Evolutionary conservation across 2,888 invertebrate species (phyloP).

Genomic region (Apodemia zela): DNA sequence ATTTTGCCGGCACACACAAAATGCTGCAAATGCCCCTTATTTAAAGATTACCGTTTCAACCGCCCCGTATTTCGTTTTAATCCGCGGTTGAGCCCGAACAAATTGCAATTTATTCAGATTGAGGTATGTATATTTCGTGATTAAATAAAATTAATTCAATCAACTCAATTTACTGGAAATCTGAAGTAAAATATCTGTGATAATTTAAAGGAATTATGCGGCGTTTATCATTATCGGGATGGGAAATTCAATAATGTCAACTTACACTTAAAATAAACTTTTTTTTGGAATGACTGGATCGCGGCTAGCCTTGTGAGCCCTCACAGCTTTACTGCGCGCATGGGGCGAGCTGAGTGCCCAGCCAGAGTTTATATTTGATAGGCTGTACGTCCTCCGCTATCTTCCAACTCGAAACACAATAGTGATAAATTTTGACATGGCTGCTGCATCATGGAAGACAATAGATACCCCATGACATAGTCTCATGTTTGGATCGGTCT

Average conservation of each 20-base stretch:
- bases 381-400: too few species aligned
- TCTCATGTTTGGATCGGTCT: too few species aligned
- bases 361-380: too few species aligned
- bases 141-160: slow-evolving; percentile 2
- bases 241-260: background rate
- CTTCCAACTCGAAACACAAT: too few species aligned
- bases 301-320: too few species aligned
- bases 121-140: slow-evolving; percentile 4
- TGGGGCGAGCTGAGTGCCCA: too few species aligned
- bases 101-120: slow-evolving; percentile 12
- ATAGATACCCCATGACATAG: too few species aligned
- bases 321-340: too few species aligned
- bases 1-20: slow-evolving; percentile 14
- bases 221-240: background rate
- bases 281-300: too few species aligned
- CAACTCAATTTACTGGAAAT: background rate
- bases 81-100: slow-evolving; percentile 12
- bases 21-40: slow-evolving; percentile 16
- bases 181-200: background rate
- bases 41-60: slow-evolving; percentile 14
- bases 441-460: too few species aligned
- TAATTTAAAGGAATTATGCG: background rate
- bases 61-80: slow-evolving; percentile 16
- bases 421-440: too few species aligned
- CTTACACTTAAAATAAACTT: too few species aligned